These are phyloP conservation scores for Champsocephalus esox DNA, from an alignment of 2,797 vertebrate species.

Conservation along the genomic window DNA sequence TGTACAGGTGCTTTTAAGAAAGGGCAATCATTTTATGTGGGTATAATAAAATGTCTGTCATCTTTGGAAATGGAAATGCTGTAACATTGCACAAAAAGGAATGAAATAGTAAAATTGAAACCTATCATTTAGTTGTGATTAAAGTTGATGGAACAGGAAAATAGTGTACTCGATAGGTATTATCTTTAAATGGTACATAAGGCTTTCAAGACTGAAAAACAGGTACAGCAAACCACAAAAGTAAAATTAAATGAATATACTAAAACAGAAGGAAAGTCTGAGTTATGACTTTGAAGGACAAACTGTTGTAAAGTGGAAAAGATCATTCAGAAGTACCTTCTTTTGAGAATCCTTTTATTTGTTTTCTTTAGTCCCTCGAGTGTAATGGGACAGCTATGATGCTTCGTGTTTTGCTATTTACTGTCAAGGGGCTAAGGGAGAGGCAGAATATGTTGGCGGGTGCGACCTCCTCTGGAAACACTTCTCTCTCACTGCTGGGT, in stretches of 20 bases:
- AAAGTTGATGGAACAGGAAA: constrained; percentile 4
- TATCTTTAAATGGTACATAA: neutral
- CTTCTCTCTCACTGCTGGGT: neutral
- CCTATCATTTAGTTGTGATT: constrained; percentile 9
- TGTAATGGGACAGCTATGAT: neutral
- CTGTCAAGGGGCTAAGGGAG: constrained; percentile 12
- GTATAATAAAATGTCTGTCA: constrained; percentile 38
- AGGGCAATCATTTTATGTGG: constrained; percentile 51
- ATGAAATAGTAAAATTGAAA: constrained; percentile 22
- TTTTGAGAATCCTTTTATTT: constrained; percentile 12
- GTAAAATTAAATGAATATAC: neutral
- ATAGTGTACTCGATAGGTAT: neutral
- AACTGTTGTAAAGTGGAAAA: neutral
- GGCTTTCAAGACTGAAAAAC: neutral
- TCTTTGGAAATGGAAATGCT: constrained; percentile 47
- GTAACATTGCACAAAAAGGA: constrained; percentile 6
- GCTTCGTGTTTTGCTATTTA: constrained; percentile 8
- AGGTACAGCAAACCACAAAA: neutral
- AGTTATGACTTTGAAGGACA: neutral
- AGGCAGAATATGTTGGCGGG: neutral
- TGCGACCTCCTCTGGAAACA: constrained; percentile 5
- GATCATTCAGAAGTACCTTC: neutral
- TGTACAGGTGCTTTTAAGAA: constrained; percentile 51
- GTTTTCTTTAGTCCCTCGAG: neutral
- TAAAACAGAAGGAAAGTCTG: neutral